These are phyloP conservation scores for Carduelis carduelis DNA, from an alignment of 2,797 vertebrate species.

Conservation along the genomic window DNA sequence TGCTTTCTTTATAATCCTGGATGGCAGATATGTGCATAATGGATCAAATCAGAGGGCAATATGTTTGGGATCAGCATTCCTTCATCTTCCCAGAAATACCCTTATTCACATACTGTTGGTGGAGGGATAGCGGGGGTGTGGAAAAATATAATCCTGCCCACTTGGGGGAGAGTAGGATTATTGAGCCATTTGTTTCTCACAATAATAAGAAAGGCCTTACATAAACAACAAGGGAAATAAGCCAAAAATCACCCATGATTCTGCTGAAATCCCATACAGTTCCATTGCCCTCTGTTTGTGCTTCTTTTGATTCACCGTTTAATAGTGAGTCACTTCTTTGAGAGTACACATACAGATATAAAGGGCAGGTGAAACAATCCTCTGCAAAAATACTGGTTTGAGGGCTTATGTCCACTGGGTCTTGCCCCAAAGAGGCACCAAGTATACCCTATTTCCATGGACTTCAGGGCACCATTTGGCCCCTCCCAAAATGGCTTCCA, in stretches of 20 bases:
- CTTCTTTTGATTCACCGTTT: background rate
- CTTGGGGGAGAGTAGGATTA: background rate
- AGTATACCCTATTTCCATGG: background rate
- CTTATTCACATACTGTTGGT: background rate
- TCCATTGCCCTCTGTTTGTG: background rate
- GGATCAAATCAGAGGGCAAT: background rate
- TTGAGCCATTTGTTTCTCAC: background rate
- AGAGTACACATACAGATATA: background rate
- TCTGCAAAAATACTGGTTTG: background rate
- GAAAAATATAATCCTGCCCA: background rate
- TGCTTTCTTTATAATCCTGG: background rate
- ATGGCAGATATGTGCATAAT: background rate
- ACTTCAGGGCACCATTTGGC: background rate
- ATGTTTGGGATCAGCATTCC: background rate
- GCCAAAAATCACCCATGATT: background rate
- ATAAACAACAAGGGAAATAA: background rate
- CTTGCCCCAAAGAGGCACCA: background rate
- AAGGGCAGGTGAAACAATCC: background rate
- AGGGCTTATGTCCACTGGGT: background rate
- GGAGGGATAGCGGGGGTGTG: fast-evolving
- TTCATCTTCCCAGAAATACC: background rate
- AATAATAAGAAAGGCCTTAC: background rate
- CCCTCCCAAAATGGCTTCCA: background rate
- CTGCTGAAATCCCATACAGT: background rate
- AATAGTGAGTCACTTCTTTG: background rate